phyloP scores from a whole-genome alignment of 2,888 invertebrate genomes.

The Entomobrya proxima region DNA sequence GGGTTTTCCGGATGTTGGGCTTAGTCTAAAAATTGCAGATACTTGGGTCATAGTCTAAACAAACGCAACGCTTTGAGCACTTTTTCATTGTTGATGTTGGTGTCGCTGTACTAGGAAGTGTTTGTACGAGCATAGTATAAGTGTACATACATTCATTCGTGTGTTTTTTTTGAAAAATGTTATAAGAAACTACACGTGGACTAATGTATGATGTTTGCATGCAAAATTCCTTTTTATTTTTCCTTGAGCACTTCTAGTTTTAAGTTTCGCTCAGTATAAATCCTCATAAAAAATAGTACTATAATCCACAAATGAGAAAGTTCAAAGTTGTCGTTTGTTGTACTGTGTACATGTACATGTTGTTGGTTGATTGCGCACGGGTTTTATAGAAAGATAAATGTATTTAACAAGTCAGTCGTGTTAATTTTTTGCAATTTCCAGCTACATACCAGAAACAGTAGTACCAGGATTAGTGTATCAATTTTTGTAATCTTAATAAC shows the following conservation, averaged over 20 bases:
- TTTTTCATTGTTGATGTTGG: background rate
- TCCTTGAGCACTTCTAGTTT: constrained; percentile 24
- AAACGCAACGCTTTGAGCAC: background rate
- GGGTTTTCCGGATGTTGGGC: constrained; percentile 61
- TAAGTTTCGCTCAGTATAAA: background rate
- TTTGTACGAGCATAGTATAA: background rate
- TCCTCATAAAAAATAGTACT: background rate
- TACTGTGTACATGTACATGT: background rate
- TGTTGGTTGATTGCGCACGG: background rate
- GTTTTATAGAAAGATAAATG: background rate
- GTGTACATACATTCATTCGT: background rate
- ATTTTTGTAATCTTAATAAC: background rate
- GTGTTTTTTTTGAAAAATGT: background rate
- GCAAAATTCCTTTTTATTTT: background rate
- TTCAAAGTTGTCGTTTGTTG: too few relatives aligned
- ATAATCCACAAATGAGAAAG: background rate
- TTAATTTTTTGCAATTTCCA: constrained; percentile 38
- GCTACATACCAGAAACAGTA: background rate
- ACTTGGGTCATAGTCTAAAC: background rate
- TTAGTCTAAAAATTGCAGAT: constrained; percentile 38
- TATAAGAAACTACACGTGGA: background rate
- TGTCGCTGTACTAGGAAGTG: background rate
- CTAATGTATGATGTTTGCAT: background rate
- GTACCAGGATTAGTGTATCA: background rate
- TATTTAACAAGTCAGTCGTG: constrained; percentile 24